Percentiles rank a stretch among this genome's conserved stretches.
phyloP scores from a whole-genome alignment of 1,140 invertebrate genomes.

The Euura saliciscinereae region DNA sequence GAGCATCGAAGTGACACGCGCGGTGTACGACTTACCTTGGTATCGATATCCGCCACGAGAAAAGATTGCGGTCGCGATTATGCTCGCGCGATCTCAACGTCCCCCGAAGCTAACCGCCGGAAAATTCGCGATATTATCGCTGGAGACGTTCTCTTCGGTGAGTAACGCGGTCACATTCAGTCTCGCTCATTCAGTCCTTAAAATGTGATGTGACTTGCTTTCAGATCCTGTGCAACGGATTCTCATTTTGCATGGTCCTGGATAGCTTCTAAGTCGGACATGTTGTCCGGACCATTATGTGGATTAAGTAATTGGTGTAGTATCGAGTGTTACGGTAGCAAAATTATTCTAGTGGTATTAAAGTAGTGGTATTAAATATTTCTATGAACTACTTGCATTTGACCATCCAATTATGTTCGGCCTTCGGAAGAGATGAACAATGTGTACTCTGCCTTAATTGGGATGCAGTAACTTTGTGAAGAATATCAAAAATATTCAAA shows the following conservation, averaged over 20 bases:
- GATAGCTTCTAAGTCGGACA: too few species aligned
- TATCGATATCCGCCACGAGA: neutral
- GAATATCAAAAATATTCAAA: too few species aligned
- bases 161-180: neutral
- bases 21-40: neutral
- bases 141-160: constrained; percentile 41
- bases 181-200: neutral
- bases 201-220: neutral
- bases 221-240: neutral
- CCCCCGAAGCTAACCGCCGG: constrained; percentile 50
- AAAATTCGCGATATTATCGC: constrained; percentile 49
- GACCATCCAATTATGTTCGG: too few species aligned
- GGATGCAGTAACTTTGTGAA: too few species aligned
- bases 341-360: too few species aligned
- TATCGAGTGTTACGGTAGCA: too few species aligned
- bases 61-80: constrained; percentile 4
- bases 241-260: neutral
- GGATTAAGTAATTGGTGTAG: too few species aligned
- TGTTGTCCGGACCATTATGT: too few species aligned
- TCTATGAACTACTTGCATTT: too few species aligned
- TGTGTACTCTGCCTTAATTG: too few species aligned
- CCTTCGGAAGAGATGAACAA: too few species aligned
- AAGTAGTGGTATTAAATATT: too few species aligned
- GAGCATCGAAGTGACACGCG: neutral
- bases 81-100: constrained; percentile 46